Base-by-base conservation (phyloP, 2,888 invertebrate species). In the Ernsta delagoae region DNA sequence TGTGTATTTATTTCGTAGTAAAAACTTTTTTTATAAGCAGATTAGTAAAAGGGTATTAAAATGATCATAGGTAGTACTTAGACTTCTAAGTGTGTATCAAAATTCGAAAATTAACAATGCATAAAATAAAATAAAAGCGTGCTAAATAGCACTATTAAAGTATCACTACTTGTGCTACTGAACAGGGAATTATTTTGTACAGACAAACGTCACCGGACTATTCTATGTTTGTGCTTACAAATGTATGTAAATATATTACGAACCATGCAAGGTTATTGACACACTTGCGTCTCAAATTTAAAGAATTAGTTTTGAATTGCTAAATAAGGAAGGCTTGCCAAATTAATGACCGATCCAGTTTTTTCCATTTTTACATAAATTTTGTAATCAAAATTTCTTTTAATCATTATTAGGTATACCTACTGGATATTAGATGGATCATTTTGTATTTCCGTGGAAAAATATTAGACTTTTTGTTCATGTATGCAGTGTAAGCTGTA, bases 261-360 rank as follows among this genome's bases (percentile, higher is more conserved):
- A 78, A 82, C 78, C 76, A 78, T 79, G 83, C 92, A 89, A 92
- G 90, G 91, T 90, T 90, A 90, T 88, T 90, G 90, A 88, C 90
- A 89, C 82, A 89, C 79, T 85, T 88, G 83, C 80, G 82, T 84
- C 81, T 82, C 80, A 83, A 83, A 83, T 82, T 83, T 80, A 81
- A 77, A 81, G 79, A 79, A 82, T 82, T 83, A 77, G 75, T 83
- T 82, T 82, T 79, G 77, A 83, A 84, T 90, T 88, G 83, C 89
- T 79, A 84, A 87, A 89, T 79, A 83, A 80, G 78, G 74, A 79
- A 70, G 79, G 80, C 80, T 86, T 87, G 82, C 84, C 78, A 84
- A 87, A 89, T 84, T 79, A 80, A 82, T 83, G 80, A 79, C 75
- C 79, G 87, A 84, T 87, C 85, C 79, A 88, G 83, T 88, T 87